phyloP scores from a whole-genome alignment of 2,888 invertebrate genomes.

The Orthosia gothica region DNA sequence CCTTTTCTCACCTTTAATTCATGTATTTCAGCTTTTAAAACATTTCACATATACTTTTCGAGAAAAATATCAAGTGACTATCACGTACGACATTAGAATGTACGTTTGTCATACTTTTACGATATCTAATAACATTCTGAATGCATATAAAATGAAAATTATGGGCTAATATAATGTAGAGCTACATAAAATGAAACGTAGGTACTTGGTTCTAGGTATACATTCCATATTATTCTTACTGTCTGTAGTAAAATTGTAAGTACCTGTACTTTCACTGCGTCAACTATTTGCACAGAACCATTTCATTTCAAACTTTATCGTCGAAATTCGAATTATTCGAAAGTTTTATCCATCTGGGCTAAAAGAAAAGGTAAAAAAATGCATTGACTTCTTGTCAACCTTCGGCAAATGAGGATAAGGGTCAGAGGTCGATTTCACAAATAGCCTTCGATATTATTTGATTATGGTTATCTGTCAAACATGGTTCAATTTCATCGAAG shows the following conservation, averaged over 20 bases:
- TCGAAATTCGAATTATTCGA: slow-evolving; percentile 43
- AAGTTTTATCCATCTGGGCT: slow-evolving; percentile 19
- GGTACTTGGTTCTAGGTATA: slow-evolving; percentile 27
- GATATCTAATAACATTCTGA: slow-evolving; percentile 50
- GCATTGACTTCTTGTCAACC: slow-evolving; percentile 43
- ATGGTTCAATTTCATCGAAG: slow-evolving; percentile 5
- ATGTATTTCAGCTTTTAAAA: slow-evolving; percentile 45
- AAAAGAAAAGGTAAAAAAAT: slow-evolving; percentile 32
- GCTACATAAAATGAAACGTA: slow-evolving; percentile 51
- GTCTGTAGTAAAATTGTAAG: slow-evolving; percentile 48
- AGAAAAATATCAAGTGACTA: slow-evolving; percentile 45
- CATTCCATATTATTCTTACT: slow-evolving; percentile 47
- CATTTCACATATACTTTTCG: slow-evolving; percentile 39
- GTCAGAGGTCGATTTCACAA: slow-evolving; percentile 12
- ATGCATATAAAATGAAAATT: slow-evolving; percentile 64
- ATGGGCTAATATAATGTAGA: slow-evolving; percentile 55
- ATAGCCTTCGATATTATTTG: slow-evolving; percentile 15
- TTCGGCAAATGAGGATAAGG: slow-evolving; percentile 23
- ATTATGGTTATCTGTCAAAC: slow-evolving; percentile 38
- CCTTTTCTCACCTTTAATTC: slow-evolving; percentile 17
- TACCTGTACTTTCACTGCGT: slow-evolving; percentile 40
- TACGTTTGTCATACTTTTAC: slow-evolving; percentile 55
- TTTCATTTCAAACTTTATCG: slow-evolving; percentile 55
- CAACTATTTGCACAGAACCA: slow-evolving; percentile 49
- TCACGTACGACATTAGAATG: slow-evolving; percentile 52